A percentile compares a stretch with the other conserved stretches of the same genome.
phyloP scores from a whole-genome alignment of 2,113 vertebrate species.

The Hiodon alosoides region DNA sequence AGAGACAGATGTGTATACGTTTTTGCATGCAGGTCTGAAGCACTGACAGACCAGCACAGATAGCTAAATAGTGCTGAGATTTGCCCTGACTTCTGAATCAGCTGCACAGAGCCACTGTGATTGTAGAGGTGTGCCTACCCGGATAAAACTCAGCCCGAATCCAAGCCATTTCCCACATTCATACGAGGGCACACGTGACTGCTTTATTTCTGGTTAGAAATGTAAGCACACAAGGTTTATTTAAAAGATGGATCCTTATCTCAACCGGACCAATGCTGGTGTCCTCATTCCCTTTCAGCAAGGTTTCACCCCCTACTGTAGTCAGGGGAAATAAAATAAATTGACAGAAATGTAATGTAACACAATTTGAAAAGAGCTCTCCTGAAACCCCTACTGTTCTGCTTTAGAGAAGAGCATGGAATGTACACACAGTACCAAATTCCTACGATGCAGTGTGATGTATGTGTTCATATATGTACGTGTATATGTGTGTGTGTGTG shows the following conservation, averaged over 20 bases:
- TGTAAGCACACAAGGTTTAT: constrained; percentile 8
- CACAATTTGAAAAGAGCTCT: constrained; percentile 26
- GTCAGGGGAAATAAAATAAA: constrained; percentile 28
- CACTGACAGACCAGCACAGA: constrained; percentile 60
- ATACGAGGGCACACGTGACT: too few species aligned
- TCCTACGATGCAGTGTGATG: background rate
- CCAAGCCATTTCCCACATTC: too few species aligned
- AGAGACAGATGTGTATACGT: constrained; percentile 78
- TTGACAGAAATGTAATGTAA: constrained; percentile 24
- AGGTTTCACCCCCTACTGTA: constrained; percentile 15
- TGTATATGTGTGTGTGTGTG: constrained; percentile 62
- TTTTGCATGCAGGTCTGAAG: constrained; percentile 66
- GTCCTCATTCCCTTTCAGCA: constrained; percentile 25
- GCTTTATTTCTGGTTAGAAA: constrained; percentile 4
- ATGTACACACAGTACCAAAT: constrained; percentile 11
- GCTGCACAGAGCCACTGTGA: constrained; percentile 55
- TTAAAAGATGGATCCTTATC: background rate
- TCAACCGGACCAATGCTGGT: background rate
- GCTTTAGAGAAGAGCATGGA: constrained; percentile 23
- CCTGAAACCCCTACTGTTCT: constrained; percentile 8
- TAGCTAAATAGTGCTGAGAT: constrained; percentile 52
- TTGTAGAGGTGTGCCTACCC: constrained; percentile 46
- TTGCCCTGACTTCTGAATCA: constrained; percentile 46
- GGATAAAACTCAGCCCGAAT: too few species aligned
- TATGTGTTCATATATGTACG: background rate